Percentiles rank a stretch among this genome's conserved stretches.
Evolutionary conservation across 2,888 invertebrate genomes (phyloP).

Genomic region (Quadroppia sp.): DNA sequence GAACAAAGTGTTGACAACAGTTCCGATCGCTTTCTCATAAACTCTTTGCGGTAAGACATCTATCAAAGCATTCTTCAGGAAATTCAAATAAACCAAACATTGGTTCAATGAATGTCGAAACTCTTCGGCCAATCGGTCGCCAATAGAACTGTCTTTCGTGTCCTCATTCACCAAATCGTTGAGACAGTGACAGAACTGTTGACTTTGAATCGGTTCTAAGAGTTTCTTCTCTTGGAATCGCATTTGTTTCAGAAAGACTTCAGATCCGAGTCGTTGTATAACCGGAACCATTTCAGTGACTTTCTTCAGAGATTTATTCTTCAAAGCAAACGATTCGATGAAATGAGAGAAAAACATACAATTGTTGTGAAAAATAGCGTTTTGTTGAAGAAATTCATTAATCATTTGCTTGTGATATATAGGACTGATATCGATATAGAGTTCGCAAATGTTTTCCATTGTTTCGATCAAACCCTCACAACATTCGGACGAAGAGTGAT

Average conservation of each 20-base stretch:
- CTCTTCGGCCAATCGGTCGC: slow-evolving; percentile 49
- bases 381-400: slow-evolving; percentile 79
- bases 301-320: background rate
- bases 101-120: slow-evolving; percentile 61
- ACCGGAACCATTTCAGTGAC: slow-evolving; percentile 12
- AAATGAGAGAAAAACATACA: slow-evolving; percentile 76
- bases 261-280: slow-evolving; percentile 62
- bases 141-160: background rate
- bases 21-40: slow-evolving; percentile 68
- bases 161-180: slow-evolving; percentile 33
- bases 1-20: slow-evolving; percentile 64
- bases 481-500: slow-evolving; percentile 56
- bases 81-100: slow-evolving; percentile 74
- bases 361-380: slow-evolving; percentile 83
- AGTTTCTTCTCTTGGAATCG: slow-evolving; percentile 70
- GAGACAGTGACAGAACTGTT: slow-evolving; percentile 33
- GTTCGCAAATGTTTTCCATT: slow-evolving; percentile 67
- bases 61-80: slow-evolving; percentile 81
- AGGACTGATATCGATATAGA: slow-evolving; percentile 72
- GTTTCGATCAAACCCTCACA: slow-evolving; percentile 65
- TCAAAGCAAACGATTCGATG: slow-evolving; percentile 14
- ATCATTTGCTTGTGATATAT: slow-evolving; percentile 73
- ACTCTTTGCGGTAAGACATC: slow-evolving; percentile 72
- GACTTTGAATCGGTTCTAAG: slow-evolving; percentile 59
- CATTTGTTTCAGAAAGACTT: slow-evolving; percentile 68